Evolutionary conservation across 1,140 invertebrate genomes (phyloP), one percentile per base, ranked within the genome.

Genomic region (Drosophila kohkoa): DNA sequence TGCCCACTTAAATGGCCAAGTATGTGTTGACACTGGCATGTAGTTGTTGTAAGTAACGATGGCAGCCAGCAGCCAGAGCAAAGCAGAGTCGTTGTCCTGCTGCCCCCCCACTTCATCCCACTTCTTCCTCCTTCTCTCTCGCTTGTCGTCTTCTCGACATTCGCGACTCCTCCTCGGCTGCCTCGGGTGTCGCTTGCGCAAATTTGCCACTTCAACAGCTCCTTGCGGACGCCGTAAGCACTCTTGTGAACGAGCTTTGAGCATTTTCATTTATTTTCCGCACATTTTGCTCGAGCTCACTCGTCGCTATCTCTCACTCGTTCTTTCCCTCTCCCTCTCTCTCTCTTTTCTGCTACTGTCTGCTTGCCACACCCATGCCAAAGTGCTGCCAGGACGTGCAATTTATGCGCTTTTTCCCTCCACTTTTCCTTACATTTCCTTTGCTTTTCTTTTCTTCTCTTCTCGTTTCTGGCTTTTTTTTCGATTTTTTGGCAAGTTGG

Each of bases 201-300:
- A 91, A 91, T 91, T 91, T 91, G 90, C 90, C 90, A 91, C 90
- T 91, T 91, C 90, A 91, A 91, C 90, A 91, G 87, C 90, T 91
- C 86, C 90, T 91, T 90, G 86, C 79, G 90, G 82, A 91, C 79
- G 90, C 90, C 90, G 90, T 91, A 90, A 91, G 90, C 90, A 85
- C 90, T 89, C 82, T 85, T 91, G 82, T 91, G 90, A 91, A 91
- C 90, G 90, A 91, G 90, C 90, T 91, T 87, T 91, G 88, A 91
- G 81, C 81, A 90, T 89, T 89, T 89, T 90, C 86, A 89, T 89
- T 89, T 89, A 89, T 89, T 89, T 89, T 89, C 86, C 82, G 83
- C 86, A 90, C 86, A 89, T 90, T 90, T 82, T 60, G 30, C 73
- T 65, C 81, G 63, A 68, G 43, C 65, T 72, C 62, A 58, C 63